Evolutionary conservation across 2,797 vertebrate genomes (phyloP), one percentile per base, ranked within the genome.

Genomic region (Sphaeramia orbicularis): DNA sequence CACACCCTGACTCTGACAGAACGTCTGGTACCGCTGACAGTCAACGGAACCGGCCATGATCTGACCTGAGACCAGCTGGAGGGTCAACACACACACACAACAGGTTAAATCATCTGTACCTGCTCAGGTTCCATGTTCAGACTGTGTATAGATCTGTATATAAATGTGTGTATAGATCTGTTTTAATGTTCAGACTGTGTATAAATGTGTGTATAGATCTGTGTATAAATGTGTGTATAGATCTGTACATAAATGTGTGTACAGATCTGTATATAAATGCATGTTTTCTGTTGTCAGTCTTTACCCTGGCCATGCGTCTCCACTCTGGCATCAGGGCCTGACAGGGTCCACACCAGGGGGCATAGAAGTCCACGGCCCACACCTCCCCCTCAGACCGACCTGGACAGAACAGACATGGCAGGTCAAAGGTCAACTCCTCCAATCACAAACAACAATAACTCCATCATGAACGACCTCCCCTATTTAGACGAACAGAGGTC

Each of bases 281-380:
- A 60, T 19, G 36, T 30, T 21, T 10, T 21, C 15, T 30, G 4
- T 12, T 47, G 18, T 60, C 38, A 13, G 10, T 9, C 24, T 12
- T n/a, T 89, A 99, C 98, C 96, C 96, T 92, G 51, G 96, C 97
- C 96, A 99, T 97, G 76, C 95, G 95, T 83, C 96, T 97, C 97
- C 97, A 99, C 79, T 99, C 97, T 4, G 97, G 98, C 90, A 97
- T 90, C 85, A 99, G 90, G 30, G 96, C 94, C 86, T 98, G 97
- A 76, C 98, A 99, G 0, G 98, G 97, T 41, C 97, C 96, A 56
- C 98, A 99, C 98, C 98, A 99, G 0, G 98, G 98, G 57, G 97
- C 96, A 0, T 96, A 99, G 91, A 97, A 99, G 81, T 99, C 98
- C 66, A 99, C 96, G 66, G 95, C 93, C 97, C 97, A 99, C 32